A percentile compares a stretch with the other conserved stretches of the same genome.
phyloP scores from a whole-genome alignment of 2,888 invertebrate genomes.

The Diplolepis rosae region DNA sequence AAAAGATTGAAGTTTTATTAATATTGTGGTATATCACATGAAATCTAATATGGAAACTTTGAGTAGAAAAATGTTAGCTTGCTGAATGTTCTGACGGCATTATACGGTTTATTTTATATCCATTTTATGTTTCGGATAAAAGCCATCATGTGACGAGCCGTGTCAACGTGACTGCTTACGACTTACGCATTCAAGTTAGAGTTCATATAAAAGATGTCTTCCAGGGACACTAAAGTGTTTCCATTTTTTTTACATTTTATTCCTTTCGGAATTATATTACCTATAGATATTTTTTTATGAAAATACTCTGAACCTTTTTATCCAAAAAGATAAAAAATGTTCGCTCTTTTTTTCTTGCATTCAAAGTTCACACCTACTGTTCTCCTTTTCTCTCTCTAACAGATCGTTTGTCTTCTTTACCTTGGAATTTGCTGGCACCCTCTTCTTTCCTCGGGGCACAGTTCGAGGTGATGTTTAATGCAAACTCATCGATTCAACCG shows the following conservation, averaged over 20 bases:
- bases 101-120: background rate
- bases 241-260: background rate
- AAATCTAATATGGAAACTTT: background rate
- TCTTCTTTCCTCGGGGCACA: slow-evolving; percentile 16
- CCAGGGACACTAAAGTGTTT: background rate
- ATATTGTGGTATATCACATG: background rate
- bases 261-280: background rate
- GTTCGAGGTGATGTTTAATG: slow-evolving; percentile 64
- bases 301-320: no score
- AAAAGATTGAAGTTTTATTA: background rate
- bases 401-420: slow-evolving; percentile 4
- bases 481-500: slow-evolving; percentile 67
- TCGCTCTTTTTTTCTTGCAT: background rate
- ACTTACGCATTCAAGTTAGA: background rate
- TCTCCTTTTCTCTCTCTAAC: background rate
- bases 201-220: background rate
- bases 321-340: no score
- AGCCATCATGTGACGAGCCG: background rate
- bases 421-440: background rate
- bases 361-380: background rate
- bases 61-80: background rate
- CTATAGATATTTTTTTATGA: background rate
- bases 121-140: background rate
- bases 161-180: background rate
- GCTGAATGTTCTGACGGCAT: background rate